phyloP scores from a whole-genome alignment of 2,113 vertebrate genomes.

The Peromyscus californicus region DNA sequence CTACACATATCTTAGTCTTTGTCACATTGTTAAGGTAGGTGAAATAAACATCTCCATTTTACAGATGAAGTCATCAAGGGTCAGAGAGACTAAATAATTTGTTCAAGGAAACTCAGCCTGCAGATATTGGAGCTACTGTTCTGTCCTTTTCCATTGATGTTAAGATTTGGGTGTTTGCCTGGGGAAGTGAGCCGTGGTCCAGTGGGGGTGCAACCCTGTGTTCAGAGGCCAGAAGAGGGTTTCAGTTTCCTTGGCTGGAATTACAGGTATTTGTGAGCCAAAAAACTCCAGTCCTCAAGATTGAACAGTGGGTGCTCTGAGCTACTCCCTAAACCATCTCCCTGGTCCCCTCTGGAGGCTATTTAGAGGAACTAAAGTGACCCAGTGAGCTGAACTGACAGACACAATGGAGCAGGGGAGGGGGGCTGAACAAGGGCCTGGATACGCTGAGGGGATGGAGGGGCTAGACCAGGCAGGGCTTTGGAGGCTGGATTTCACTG shows the following conservation, averaged over 20 bases:
- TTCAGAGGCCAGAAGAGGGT: not conserved
- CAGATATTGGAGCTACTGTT: not conserved
- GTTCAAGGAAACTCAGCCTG: not conserved
- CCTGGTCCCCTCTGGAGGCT: not conserved
- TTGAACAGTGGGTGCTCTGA: not conserved
- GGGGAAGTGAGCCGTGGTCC: not conserved
- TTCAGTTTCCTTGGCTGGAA: not conserved
- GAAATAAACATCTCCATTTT: conserved; percentile 37
- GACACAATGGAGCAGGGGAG: no score
- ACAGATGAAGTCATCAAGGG: not conserved
- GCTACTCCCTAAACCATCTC: not conserved
- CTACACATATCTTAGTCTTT: not conserved
- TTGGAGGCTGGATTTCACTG: not conserved
- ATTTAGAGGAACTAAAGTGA: not conserved
- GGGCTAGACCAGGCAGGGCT: not conserved
- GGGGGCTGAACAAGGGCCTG: not conserved
- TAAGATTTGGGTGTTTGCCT: not conserved
- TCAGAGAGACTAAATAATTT: conserved; percentile 1
- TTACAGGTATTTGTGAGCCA: not conserved
- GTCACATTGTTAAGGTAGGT: not conserved
- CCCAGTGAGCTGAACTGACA: not conserved
- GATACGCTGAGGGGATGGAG: not conserved
- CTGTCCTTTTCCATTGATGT: not conserved
- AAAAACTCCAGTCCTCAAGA: not conserved
- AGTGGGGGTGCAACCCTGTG: not conserved